Conservation (phyloP, 2,888 invertebrate genomes). For the Apamea epomidion region DNA sequence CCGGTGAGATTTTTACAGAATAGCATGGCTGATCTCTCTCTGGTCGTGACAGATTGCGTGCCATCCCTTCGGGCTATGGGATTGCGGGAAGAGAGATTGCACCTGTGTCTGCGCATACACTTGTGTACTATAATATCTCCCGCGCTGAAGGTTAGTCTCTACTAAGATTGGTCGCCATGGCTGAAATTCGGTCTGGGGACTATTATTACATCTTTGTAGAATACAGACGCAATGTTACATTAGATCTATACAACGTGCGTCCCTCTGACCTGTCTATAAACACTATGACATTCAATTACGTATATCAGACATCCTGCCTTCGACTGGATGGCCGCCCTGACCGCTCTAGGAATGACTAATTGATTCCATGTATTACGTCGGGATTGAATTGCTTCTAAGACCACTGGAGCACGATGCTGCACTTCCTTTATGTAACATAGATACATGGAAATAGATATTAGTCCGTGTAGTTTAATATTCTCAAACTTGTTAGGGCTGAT, state of each 20-base stretch:
- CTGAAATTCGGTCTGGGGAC: no score
- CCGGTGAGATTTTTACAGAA: no score
- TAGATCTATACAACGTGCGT: neutral
- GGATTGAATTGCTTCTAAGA: slow-evolving; percentile 3
- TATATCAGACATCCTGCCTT: neutral
- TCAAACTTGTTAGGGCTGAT: no score
- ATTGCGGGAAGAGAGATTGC: no score
- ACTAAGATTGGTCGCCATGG: no score
- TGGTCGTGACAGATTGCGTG: no score
- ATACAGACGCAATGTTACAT: neutral
- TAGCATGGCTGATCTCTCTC: no score
- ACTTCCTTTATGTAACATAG: neutral
- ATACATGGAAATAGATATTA: neutral
- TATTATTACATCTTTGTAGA: neutral
- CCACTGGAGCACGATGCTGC: neutral
- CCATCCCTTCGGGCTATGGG: no score
- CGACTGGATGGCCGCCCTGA: neutral
- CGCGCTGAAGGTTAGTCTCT: no score
- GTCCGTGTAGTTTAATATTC: neutral
- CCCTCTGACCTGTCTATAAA: neutral
- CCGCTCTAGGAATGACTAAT: slow-evolving; percentile 20
- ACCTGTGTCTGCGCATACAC: no score
- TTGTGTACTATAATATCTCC: no score
- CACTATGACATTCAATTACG: neutral
- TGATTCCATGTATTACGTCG: neutral